phyloP scores from a whole-genome alignment of 1,140 invertebrate species.

The Diachasma alloeum region DNA sequence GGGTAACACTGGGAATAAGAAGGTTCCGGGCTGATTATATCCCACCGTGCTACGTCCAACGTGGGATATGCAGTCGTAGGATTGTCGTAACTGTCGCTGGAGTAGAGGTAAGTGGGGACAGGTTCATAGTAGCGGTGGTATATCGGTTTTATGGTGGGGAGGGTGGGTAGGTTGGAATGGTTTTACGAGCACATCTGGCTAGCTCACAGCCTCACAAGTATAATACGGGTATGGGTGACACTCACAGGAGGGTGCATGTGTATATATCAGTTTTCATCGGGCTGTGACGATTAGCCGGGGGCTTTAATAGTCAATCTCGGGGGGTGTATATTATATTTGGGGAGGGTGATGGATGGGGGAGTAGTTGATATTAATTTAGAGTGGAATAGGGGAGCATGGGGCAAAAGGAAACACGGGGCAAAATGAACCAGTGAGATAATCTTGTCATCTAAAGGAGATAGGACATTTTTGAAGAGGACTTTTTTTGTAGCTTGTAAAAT shows the following conservation, averaged over 20 bases:
- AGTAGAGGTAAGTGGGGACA: not conserved
- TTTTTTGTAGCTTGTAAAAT: too few relatives aligned
- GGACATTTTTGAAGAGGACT: too few relatives aligned
- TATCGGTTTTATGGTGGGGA: not conserved
- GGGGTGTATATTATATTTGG: not conserved
- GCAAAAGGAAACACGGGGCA: too few relatives aligned
- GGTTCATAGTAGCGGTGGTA: not conserved
- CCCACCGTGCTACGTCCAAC: not conserved
- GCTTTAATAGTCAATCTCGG: not conserved
- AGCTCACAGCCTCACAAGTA: slow-evolving; percentile 28
- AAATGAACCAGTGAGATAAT: too few relatives aligned
- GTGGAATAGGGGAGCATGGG: not conserved
- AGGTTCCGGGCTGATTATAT: not conserved
- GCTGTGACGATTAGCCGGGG: not conserved
- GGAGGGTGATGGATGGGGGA: not conserved
- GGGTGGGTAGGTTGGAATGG: slow-evolving; percentile 31
- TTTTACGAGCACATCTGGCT: slow-evolving; percentile 56
- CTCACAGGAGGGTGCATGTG: not conserved
- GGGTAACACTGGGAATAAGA: not conserved
- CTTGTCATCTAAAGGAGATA: too few relatives aligned
- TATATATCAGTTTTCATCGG: not conserved
- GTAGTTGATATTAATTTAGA: not conserved
- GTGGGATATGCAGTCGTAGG: not conserved
- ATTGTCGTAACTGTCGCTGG: slow-evolving; percentile 11
- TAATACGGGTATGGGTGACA: not conserved